These are phyloP conservation scores for Acropternis orthonyx DNA, from an alignment of 2,797 vertebrate genomes.

Conservation along the genomic window DNA sequence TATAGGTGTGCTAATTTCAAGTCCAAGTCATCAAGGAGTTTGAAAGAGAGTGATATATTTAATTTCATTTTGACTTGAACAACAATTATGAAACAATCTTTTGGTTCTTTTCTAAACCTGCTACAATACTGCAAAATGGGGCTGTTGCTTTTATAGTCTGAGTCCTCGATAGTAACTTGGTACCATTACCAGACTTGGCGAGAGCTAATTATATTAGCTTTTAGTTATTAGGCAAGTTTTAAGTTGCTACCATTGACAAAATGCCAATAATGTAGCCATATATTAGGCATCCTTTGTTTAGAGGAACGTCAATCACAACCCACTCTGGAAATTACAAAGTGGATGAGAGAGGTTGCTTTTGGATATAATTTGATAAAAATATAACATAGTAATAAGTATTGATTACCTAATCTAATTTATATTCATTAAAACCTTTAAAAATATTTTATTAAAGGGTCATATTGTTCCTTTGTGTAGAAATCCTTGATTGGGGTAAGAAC, in stretches of 20 bases:
- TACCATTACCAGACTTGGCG: neutral
- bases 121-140: neutral
- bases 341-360: constrained; percentile 26
- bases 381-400: constrained; percentile 26
- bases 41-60: neutral
- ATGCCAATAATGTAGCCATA: constrained; percentile 47
- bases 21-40: neutral
- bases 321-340: constrained; percentile 45
- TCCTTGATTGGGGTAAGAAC: neutral
- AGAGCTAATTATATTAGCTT: constrained; percentile 53
- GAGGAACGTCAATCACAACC: constrained; percentile 49
- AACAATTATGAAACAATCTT: neutral
- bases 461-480: constrained; percentile 19
- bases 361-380: constrained; percentile 50
- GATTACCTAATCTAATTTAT: constrained; percentile 43
- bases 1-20: neutral
- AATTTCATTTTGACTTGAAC: constrained; percentile 18
- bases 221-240: constrained; percentile 51
- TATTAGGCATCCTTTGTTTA: constrained; percentile 47
- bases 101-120: constrained; percentile 7
- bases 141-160: neutral
- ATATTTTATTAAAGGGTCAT: constrained; percentile 26
- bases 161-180: neutral
- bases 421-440: constrained; percentile 35
- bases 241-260: constrained; percentile 47